These are phyloP conservation scores for Esox niger DNA, from an alignment of 2,113 vertebrate species.

Conservation along the genomic window DNA sequence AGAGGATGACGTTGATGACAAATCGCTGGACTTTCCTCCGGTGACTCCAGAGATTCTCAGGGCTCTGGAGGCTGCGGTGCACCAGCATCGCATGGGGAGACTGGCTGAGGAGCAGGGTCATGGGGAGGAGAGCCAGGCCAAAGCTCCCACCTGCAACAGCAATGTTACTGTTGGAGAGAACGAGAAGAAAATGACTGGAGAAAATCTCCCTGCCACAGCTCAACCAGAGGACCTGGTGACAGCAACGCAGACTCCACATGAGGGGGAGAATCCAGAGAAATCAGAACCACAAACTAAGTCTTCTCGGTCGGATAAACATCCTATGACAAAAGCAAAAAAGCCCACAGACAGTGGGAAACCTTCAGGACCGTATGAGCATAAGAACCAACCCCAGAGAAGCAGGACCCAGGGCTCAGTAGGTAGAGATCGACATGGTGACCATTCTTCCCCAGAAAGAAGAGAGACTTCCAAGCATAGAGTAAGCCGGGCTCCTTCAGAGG, in stretches of 20 bases:
- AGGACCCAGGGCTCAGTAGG: not conserved
- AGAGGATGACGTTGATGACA: not conserved
- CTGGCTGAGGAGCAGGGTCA: constrained; percentile 29
- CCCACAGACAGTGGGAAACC: too few relatives aligned
- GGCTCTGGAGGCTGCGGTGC: constrained; percentile 52
- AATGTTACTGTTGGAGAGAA: not conserved
- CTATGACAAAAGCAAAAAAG: too few relatives aligned
- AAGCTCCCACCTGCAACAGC: not conserved
- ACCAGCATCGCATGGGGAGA: constrained; percentile 48
- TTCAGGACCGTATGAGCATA: not conserved
- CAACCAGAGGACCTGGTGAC: not conserved
- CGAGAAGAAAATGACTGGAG: not conserved
- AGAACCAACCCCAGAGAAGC: not conserved
- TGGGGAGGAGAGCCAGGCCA: not conserved
- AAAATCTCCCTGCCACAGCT: not conserved
- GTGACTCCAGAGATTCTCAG: constrained; percentile 52
- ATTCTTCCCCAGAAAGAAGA: constrained; percentile 27
- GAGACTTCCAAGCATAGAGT: constrained; percentile 5
- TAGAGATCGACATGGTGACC: constrained; percentile 9
- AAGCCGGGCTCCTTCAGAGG: constrained; percentile 12
- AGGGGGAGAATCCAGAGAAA: too few relatives aligned
- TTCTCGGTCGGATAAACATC: too few relatives aligned
- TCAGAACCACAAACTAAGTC: too few relatives aligned
- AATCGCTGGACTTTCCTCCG: constrained; percentile 34
- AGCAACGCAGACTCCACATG: too few relatives aligned